These are phyloP conservation scores for Entomyzon cyanotis DNA, from an alignment of 2,113 vertebrate species.

Conservation along the genomic window DNA sequence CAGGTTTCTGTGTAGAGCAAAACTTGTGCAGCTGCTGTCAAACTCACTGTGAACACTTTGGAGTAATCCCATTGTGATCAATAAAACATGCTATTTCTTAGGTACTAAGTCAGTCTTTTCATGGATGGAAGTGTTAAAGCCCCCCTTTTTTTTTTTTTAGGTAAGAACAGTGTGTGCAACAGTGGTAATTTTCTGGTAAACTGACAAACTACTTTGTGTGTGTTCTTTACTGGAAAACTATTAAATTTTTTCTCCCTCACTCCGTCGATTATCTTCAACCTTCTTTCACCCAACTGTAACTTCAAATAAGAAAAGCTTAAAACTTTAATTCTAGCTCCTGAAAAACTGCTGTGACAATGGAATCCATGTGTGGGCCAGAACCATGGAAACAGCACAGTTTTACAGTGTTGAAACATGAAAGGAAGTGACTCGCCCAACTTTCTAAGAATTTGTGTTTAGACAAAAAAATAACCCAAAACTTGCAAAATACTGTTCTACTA, in stretches of 20 bases:
- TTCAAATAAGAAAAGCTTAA: not conserved
- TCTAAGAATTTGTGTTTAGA: not conserved
- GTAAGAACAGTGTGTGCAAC: not conserved
- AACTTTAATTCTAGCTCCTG: not conserved
- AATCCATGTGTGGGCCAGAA: conserved; percentile 37
- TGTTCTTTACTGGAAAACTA: not conserved
- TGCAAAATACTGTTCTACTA: not conserved
- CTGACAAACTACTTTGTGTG: not conserved
- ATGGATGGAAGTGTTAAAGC: not conserved
- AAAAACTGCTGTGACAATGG: conserved; percentile 7
- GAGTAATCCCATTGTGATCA: not conserved
- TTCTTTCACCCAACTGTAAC: not conserved
- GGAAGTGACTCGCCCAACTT: conserved; percentile 15
- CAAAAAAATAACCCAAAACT: not conserved
- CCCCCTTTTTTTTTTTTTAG: accelerated
- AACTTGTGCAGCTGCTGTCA: not conserved
- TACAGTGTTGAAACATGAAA: not conserved
- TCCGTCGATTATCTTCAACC: not conserved
- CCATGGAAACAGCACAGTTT: conserved; percentile 28
- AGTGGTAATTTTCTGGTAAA: not conserved
- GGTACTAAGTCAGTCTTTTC: not conserved
- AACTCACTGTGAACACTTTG: accelerated
- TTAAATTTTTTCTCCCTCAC: not conserved
- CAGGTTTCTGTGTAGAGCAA: not conserved
- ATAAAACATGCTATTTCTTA: not conserved